Percentiles rank a stretch among this genome's conserved stretches.
phyloP scores from a whole-genome alignment of 1,140 invertebrate species.

The Meloidogyne floridensis region DNA sequence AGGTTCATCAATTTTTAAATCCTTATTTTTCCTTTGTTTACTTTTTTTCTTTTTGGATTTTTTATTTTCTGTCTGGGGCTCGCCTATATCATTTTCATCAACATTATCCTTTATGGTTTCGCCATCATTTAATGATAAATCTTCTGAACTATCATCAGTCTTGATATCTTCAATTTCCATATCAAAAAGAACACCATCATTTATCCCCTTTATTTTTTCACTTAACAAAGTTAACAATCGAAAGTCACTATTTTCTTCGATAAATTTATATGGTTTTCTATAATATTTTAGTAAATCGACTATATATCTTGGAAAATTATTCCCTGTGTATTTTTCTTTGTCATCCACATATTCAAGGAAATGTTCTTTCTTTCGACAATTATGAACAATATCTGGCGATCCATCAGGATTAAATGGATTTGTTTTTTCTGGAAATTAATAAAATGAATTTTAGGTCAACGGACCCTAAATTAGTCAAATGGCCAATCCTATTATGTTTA shows the following conservation, averaged over 20 bases:
- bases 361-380: not conserved
- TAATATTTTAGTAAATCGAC: not conserved
- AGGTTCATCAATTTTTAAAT: too few relatives aligned
- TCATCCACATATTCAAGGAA: not conserved
- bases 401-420: not conserved
- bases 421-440: not conserved
- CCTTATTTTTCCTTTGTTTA: too few relatives aligned
- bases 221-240: not conserved
- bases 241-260: not conserved
- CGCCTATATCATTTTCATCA: too few relatives aligned
- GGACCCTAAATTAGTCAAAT: too few relatives aligned
- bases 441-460: not conserved
- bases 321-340: too few relatives aligned
- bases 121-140: too few relatives aligned
- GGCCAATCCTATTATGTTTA: too few relatives aligned
- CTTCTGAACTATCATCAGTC: too few relatives aligned
- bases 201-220: not conserved
- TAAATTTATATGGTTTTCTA: constrained; percentile 1
- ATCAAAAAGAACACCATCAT: not conserved
- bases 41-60: too few relatives aligned
- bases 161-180: not conserved
- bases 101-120: too few relatives aligned
- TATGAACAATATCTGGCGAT: not conserved
- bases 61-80: too few relatives aligned
- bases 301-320: not conserved